These are phyloP conservation scores for Mactra quadrangularis DNA, from an alignment of 1,140 invertebrate genomes.

Conservation along the genomic window DNA sequence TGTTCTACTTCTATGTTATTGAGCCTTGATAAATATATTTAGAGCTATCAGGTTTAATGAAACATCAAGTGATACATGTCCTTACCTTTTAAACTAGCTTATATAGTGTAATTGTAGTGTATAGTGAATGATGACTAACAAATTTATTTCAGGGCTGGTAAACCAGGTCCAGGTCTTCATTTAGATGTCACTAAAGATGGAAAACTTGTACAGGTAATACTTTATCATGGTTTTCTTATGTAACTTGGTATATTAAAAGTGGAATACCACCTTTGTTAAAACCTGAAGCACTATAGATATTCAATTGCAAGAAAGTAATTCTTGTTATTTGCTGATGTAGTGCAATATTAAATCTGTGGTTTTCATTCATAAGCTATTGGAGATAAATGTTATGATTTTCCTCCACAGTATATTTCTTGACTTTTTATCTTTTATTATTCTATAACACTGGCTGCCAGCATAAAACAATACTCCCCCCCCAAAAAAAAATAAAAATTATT, in stretches of 20 bases:
- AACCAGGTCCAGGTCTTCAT: constrained; percentile 97
- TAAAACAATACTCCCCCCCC: background rate
- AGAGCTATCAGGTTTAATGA: no score
- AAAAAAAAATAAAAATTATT: no score
- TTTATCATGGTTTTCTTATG: background rate
- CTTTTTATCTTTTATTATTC: background rate
- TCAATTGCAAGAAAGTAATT: background rate
- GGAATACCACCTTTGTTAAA: background rate
- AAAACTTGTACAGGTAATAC: constrained; percentile 93
- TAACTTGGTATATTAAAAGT: constrained; percentile 90
- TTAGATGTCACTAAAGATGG: constrained; percentile 99
- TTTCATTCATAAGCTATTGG: background rate
- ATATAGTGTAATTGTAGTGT: no score
- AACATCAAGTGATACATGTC: no score
- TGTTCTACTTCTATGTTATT: no score
- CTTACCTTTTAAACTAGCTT: no score
- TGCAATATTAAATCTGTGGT: constrained; percentile 33
- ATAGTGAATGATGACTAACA: no score
- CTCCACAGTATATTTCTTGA: constrained; percentile 5
- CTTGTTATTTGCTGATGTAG: constrained; percentile 30
- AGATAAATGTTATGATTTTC: constrained; percentile 30
- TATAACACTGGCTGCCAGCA: background rate
- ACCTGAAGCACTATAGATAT: constrained; percentile 38
- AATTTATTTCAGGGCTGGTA: constrained; percentile 94
- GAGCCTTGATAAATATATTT: no score